Base-by-base conservation (phyloP, 2,888 invertebrate genomes). In the Dichetophora obliterata region DNA sequence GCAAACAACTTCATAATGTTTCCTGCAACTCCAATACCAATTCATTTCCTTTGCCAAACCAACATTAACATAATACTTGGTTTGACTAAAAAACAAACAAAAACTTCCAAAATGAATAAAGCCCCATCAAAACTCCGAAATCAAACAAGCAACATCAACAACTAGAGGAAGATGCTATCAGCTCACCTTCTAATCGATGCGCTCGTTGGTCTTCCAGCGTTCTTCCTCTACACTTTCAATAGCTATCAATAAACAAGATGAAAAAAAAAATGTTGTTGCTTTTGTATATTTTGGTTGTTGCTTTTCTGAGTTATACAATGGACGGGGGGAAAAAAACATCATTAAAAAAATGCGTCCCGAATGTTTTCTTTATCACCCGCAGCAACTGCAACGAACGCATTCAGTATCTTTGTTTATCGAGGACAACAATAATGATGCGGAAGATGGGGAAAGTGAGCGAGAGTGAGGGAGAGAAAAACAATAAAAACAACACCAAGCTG, bases 331-430 rank as follows among this genome's bases (percentile, higher is more conserved):
- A 37, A 59, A 59, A 24, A 27, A 59, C 14, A 24, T 66, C 14
- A 24, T 48, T 50, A 63, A 65, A 66, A 14, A 68, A 77, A 65
- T 52, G 54, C 54, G 24, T 54, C 19, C 68, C 59, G 37, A 74
- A 63, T 76, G 75, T 79, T 79, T 78, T 75, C 63, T 77, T 79
- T 79, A 77, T 77, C 79, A 77, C 77, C 71, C 74, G 74, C 77
- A 59, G 79, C 79, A 79, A 77, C 75, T 75, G 69, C 74, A 79
- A 61, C 54, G 57, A 71, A 59, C 37, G 66, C 65, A 61, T 65
- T 66, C 37, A 34, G 52, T 65, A 16, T 66, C 52, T 66, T 16
- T 75, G 24, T 66, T 75, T 75, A 65, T 75, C 31, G 66, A 52
- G 52, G 65, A 52, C 22, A 34, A 54, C 22, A 22, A 19, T 54